Evolutionary conservation across 1,140 invertebrate species (phyloP), one percentile per base, ranked within the genome.

Genomic region (Linepithema humile): DNA sequence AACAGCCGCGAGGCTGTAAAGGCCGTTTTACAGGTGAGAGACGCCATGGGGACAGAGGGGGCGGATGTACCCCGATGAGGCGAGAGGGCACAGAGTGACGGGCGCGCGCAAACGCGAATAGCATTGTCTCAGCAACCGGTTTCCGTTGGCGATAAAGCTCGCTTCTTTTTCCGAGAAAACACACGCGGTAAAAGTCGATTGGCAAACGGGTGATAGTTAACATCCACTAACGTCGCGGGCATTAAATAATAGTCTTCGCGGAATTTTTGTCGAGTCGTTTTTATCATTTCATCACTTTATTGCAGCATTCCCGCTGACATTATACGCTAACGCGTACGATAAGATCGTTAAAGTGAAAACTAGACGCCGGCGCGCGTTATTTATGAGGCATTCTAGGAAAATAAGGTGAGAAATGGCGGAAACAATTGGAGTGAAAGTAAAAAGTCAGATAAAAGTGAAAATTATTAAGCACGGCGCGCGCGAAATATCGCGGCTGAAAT

Each of bases 1-100:
- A 82, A 82, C 45, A 88, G 82, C 85, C 85, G 83, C 85, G 88
- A 90, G 91, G 86, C 86, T 89, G 85, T 77, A 82, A 72, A 86
- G 64, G 65, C 82, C 88, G 84, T 55, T 72, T 77, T 78, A 82
- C 89, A 89, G 86, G 86, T 90, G 89, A 88, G 82, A 82, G 75
- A 82, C 78, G 69, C 23, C 29, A 60, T 9, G 26, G 26, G 17
- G 17, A 15, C 29, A 32, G 23, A 6, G 32, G n/a, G 62, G 17
- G 62, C 26, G 48, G n/a, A 45, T 60, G 67, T 69, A 48, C 32
- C 15, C 26, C 73, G 72, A 17, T 9, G 73, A 32, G 17, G 26
- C 38, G 64, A 50, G 20, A 59, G 60, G 15, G n/a, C 67, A n/a
- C 45, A 43, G 26, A n/a, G 53, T 48, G 57, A 83, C 57, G 55